Conservation (phyloP, 2,113 vertebrate genomes). For the Colistium nudipinnis region DNA sequence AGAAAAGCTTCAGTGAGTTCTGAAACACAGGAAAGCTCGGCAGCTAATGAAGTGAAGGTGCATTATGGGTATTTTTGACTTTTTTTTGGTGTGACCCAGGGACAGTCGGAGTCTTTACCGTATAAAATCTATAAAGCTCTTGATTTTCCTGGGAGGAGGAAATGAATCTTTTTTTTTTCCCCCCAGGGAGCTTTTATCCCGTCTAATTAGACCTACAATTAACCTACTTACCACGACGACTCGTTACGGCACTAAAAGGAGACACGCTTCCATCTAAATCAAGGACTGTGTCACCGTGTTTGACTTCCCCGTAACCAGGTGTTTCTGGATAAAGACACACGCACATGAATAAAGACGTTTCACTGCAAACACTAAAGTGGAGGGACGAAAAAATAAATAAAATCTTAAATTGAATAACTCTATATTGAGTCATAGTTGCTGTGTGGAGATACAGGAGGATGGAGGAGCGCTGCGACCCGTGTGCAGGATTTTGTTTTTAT, state of each 20-base stretch:
- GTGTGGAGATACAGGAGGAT: no score
- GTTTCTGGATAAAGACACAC: not conserved
- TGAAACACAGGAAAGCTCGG: not conserved
- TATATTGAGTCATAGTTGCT: no score
- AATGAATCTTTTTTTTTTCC: slow-evolving; percentile 13
- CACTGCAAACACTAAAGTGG: no score
- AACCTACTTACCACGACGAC: slow-evolving; percentile 18
- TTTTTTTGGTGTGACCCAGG: slow-evolving; percentile 1
- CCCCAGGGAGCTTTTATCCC: slow-evolving; percentile 9
- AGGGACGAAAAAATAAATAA: no score
- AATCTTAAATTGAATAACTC: no score
- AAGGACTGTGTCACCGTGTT: not conserved
- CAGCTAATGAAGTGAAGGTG: not conserved
- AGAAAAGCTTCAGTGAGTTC: not conserved
- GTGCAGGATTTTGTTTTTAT: no score
- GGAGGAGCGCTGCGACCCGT: no score
- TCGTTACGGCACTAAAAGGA: slow-evolving; percentile 1
- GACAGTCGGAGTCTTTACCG: not conserved
- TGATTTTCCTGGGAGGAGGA: slow-evolving; percentile 6
- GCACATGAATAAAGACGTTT: no score
- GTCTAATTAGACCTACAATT: slow-evolving; percentile 41
- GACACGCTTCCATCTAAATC: not conserved
- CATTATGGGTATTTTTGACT: not conserved
- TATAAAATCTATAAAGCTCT: slow-evolving; percentile 16
- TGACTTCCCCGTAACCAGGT: not conserved